Base-by-base conservation (phyloP, 53 echinoderm and acorn worm genomes). In the Paracentrotus lividus region DNA sequence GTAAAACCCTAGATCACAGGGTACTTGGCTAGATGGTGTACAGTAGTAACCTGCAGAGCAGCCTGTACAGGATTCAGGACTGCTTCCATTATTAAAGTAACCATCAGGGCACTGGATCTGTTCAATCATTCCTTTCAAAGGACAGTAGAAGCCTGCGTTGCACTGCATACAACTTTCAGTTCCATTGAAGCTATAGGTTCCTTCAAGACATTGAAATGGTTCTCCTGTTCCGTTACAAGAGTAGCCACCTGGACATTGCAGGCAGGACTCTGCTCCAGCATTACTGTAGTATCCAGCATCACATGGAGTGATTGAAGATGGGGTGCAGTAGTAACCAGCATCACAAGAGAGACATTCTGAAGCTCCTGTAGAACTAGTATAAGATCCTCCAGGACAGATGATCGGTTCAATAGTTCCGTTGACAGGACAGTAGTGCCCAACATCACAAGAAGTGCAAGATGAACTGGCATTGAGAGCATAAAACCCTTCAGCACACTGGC, bases 1-100 rank as follows among this genome's bases (percentile, higher is more conserved):
- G 94, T 96, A 97, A 42, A 90, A 97, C 33, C 98, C 98, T 33
- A 68, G 85, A 69, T 94, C 94, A 75, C 98, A 98, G 0, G 94
- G 56, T 20, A 75, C 94, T 53, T 96, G 86, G 8, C 77, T 76
- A 1, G 95, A 95, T 4, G 90, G 76, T 43, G 94, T 95, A 84
- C 98, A 98, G 81, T 95, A 96, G 64, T 96, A 95, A 0, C 98
- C 98, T 38, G 90, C 95, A 23, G 94, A 47, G 64, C 98, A 98
- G 16, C 95, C 86, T 29, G 69, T 88, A 49, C 98, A 98, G n/a
- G 65, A 65, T 32, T 33, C 64, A 12, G 84, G 34, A 42, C 36
- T 34, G 5, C 96, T 91, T 77, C 84, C 91, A 26, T 54, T 53
- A 0, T 95, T 60, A 59, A 90, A 97, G 53, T 78, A 89, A 24